These are phyloP conservation scores for Cynaeus angustus DNA, from an alignment of 2,888 invertebrate genomes.

Conservation along the genomic window DNA sequence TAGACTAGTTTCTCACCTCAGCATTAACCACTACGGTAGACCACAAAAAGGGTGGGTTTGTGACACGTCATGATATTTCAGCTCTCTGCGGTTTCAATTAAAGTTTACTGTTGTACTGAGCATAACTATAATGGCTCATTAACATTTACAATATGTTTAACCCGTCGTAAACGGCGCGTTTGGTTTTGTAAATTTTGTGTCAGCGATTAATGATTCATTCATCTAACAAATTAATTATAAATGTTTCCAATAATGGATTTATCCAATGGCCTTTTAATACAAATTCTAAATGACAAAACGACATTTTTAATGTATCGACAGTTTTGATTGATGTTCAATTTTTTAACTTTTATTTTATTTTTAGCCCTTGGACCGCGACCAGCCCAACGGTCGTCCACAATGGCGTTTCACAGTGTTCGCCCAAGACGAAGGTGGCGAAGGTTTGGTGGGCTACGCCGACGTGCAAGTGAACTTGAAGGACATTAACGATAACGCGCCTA, in stretches of 20 bases:
- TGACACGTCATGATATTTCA: background rate
- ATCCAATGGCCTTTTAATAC: too few species aligned
- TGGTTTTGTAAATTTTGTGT: background rate
- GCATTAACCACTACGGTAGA: too few species aligned
- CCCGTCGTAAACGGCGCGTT: too few species aligned
- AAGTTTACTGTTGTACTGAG: background rate
- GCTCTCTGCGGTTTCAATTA: slow-evolving; percentile 4
- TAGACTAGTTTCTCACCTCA: too few species aligned
- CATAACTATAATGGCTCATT: background rate
- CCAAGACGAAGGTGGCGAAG: slow-evolving; percentile 96
- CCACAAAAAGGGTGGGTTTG: background rate
- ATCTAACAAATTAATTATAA: background rate
- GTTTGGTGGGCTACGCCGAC: slow-evolving; percentile 96
- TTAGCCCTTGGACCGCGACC: slow-evolving; percentile 96
- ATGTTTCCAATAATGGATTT: too few species aligned
- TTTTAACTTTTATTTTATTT: slow-evolving; percentile 61
- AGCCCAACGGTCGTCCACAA: slow-evolving; percentile 95
- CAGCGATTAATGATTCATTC: background rate
- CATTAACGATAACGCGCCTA: slow-evolving; percentile 98
- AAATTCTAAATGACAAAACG: background rate
- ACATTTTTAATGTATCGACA: background rate
- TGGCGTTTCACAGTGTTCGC: slow-evolving; percentile 98
- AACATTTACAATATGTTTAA: background rate
- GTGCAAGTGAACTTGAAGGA: slow-evolving; percentile 98
- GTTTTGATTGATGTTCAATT: background rate